A percentile compares a stretch with the other conserved stretches of the same genome.
Evolutionary conservation across 2,797 vertebrate species (phyloP).

Genomic region (Corythornis leucogaster): DNA sequence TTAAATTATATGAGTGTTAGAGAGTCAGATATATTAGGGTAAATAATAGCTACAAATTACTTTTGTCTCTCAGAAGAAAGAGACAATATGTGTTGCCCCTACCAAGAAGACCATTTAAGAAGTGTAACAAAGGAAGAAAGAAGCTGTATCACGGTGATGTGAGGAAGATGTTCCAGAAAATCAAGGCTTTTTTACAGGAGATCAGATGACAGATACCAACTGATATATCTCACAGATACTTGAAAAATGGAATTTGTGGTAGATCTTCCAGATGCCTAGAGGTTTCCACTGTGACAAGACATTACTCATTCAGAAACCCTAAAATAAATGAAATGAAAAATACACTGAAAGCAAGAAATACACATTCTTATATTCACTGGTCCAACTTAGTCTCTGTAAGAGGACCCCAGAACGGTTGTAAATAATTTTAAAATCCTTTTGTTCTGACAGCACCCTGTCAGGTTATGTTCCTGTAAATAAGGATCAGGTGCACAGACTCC

Average conservation of each 20-base stretch:
- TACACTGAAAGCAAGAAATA: background rate
- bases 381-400: background rate
- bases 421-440: background rate
- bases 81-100: background rate
- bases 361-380: background rate
- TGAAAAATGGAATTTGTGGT: background rate
- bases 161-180: background rate
- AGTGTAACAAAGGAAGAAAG: background rate
- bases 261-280: background rate
- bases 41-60: constrained; percentile 24
- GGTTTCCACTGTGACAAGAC: background rate
- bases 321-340: background rate
- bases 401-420: background rate
- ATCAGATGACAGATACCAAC: background rate
- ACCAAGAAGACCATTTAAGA: background rate
- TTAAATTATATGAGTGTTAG: background rate
- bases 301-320: background rate
- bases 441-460: background rate
- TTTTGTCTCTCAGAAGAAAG: background rate
- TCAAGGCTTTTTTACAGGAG: background rate
- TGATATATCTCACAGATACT: background rate
- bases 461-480: background rate
- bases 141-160: background rate
- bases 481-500: background rate
- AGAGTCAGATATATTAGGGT: background rate